Percentiles rank a stretch among this genome's conserved stretches.
phyloP scores from a whole-genome alignment of 92 coral and sea anemone species.

The Diadumene lineata region DNA sequence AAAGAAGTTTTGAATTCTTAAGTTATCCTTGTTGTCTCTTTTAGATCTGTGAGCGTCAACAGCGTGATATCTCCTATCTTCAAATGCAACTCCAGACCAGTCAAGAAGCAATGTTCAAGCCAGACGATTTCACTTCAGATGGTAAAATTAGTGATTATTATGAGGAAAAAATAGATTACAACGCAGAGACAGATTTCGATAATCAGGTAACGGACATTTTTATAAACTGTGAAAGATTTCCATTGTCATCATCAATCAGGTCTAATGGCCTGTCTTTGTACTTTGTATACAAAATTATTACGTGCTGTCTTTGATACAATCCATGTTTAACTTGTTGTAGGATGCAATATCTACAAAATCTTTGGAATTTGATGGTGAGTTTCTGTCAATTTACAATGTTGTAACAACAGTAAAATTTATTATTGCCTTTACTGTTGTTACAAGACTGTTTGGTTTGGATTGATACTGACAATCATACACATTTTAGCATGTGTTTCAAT shows the following conservation, averaged over 20 bases:
- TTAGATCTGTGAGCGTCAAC: slow-evolving; percentile 98
- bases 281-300: slow-evolving; percentile 1
- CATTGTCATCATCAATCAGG: no score
- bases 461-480: no score
- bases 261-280: no score
- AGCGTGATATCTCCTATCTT: slow-evolving; percentile 93
- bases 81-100: slow-evolving; percentile 91
- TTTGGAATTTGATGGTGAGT: slow-evolving; percentile 75
- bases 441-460: no score
- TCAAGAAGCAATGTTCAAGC: slow-evolving; percentile 83
- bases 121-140: slow-evolving; percentile 40
- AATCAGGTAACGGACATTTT: no score
- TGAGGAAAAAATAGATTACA: slow-evolving; percentile 54
- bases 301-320: not conserved
- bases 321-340: slow-evolving; percentile 21
- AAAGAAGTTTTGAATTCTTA: no score
- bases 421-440: no score
- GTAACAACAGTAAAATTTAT: no score
- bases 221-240: no score
- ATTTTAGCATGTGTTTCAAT: no score
- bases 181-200: slow-evolving; percentile 67
- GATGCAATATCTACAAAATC: slow-evolving; percentile 68
- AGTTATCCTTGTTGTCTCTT: not conserved
- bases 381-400: no score
- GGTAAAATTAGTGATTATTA: slow-evolving; percentile 44